phyloP scores from a whole-genome alignment of 2,113 vertebrate genomes.

The Callithrix jacchus region DNA sequence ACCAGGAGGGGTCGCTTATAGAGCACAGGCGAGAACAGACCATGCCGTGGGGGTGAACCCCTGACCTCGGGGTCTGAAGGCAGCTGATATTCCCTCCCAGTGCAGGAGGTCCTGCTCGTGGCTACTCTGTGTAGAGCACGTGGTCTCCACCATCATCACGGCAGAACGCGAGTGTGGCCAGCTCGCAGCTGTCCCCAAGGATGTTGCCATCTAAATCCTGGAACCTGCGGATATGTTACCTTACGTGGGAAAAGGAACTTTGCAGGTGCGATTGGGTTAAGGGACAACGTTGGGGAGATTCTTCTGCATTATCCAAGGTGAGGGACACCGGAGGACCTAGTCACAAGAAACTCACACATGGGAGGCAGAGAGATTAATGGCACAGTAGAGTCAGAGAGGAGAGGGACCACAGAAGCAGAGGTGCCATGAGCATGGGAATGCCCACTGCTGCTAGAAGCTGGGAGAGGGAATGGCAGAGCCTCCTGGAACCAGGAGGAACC shows the following conservation, averaged over 20 bases:
- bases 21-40: neutral
- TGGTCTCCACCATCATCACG: neutral
- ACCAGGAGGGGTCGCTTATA: neutral
- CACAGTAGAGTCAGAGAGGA: neutral
- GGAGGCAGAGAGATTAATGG: neutral
- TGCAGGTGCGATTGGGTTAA: neutral
- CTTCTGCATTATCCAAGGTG: neutral
- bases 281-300: no score
- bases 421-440: neutral
- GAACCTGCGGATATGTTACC: neutral
- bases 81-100: neutral
- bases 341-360: neutral
- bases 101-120: fast-evolving
- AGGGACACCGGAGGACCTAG: neutral
- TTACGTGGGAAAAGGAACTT: fast-evolving
- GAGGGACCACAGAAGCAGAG: neutral
- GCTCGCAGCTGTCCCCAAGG: neutral
- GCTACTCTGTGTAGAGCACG: fast-evolving
- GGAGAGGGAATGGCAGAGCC: neutral
- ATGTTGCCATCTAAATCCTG: neutral
- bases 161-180: no score
- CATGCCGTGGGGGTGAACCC: neutral
- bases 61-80: neutral
- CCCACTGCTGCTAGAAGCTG: neutral
- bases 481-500: neutral